Base-by-base conservation (phyloP, 2,113 vertebrate genomes). In the Corvus cornix region DNA sequence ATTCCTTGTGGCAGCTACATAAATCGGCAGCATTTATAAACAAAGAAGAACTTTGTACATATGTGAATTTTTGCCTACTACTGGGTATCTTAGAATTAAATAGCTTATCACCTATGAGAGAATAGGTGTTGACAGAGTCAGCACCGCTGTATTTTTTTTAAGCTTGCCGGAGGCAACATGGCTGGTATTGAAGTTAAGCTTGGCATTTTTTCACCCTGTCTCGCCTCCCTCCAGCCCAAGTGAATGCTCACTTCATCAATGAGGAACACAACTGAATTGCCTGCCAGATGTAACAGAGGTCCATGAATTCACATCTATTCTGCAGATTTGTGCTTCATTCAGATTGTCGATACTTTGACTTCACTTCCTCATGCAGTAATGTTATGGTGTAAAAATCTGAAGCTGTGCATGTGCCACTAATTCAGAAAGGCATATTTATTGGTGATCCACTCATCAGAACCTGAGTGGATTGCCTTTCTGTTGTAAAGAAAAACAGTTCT, bases 101-200 rank as follows among this genome's bases (percentile, higher is more conserved):
- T 83, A 86, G 46, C 46, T 93, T 63, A 63, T 67, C 89, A 87
- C 91, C 89, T 96, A 10, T 84, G 75, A 74, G 70, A 86, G 70
- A 95, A 83, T 74, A 89, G 82, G 49, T 90, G 79, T 81, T 94
- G 93, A 86, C 90, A 78, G 82, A 89, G 74, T 87, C 55, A 84
- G 70, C 30, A 39, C 58, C 74, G 66, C 73, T 91, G 46, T 91
- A 79, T 95, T 97, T 96, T 95, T 97, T 96, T 96, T 56, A 87
- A 90, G 72, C 84, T 67, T 81, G 53, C 80, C 21, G 8, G 41
- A 55, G 87, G 83, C 75, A 52, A 39, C 74, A 64, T 80, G 92
- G 51, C 64, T 92, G 79, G 69, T 86, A 78, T 21, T 48, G 75
- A 87, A 90, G 73, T 91, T 93, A 91, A 89, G 67, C 86, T 94